Percentiles rank a stretch among this genome's conserved stretches.
These are phyloP conservation scores for Trichoplusia ni DNA, from an alignment of 1,140 invertebrate genomes.

Conservation along the genomic window DNA sequence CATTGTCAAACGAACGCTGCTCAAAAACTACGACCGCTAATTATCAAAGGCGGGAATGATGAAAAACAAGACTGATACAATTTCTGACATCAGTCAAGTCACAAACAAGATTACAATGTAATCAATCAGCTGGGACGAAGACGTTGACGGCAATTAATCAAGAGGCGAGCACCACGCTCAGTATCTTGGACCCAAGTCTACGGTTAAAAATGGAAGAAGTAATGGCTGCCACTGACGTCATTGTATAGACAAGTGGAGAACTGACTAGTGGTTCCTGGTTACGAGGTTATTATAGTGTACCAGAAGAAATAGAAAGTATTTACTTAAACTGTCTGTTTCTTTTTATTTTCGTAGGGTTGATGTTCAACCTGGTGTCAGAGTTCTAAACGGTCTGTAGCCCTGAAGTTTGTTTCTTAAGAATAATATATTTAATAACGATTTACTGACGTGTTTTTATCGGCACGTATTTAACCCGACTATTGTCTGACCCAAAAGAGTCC, in stretches of 20 bases:
- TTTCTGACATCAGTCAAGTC: slow-evolving; percentile 68
- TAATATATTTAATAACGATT: no score
- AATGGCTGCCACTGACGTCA: slow-evolving; percentile 1
- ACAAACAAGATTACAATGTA: slow-evolving; percentile 73
- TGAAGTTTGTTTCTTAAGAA: no score
- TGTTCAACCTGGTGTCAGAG: no score
- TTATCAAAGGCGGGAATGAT: slow-evolving; percentile 47
- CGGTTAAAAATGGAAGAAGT: slow-evolving; percentile 21
- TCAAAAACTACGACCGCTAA: slow-evolving; percentile 36
- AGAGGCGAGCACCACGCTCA: background rate
- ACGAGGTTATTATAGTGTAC: no score
- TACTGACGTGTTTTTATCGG: no score
- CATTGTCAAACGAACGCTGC: slow-evolving; percentile 9
- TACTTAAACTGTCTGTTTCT: no score
- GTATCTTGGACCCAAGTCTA: background rate
- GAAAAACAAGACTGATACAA: slow-evolving; percentile 57
- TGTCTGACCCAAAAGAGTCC: no score
- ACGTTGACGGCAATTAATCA: slow-evolving; percentile 68
- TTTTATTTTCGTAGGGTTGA: no score
- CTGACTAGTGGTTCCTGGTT: no score
- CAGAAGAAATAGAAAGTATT: no score
- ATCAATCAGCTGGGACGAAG: slow-evolving; percentile 68
- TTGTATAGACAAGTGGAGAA: background rate
- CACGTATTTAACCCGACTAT: no score
- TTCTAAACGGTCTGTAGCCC: no score